These are phyloP conservation scores for Strigops habroptila DNA, from an alignment of 2,113 vertebrate species.

Conservation along the genomic window DNA sequence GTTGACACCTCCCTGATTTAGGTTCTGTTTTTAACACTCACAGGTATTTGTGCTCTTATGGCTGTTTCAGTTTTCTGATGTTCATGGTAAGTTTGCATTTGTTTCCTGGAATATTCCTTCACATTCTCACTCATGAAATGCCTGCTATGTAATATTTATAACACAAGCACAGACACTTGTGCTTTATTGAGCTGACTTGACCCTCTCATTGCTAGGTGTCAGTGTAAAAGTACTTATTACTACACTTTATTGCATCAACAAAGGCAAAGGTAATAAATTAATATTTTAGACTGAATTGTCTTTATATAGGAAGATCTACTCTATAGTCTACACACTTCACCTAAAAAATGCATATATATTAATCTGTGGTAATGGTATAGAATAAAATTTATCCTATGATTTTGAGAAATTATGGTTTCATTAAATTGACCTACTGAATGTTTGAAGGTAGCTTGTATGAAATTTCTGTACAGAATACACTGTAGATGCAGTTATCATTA, in stretches of 20 bases:
- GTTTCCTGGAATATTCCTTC: conserved; percentile 23
- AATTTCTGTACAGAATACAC: neutral
- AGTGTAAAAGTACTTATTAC: conserved; percentile 24
- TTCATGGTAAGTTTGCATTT: neutral
- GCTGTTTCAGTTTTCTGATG: neutral
- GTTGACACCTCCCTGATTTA: neutral
- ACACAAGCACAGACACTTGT: neutral
- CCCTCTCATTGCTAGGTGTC: conserved; percentile 24
- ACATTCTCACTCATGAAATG: neutral
- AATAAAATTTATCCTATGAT: conserved; percentile 20
- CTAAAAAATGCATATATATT: neutral
- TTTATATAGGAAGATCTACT: neutral
- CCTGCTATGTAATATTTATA: conserved; percentile 39
- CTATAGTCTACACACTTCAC: neutral
- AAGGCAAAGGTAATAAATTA: conserved; percentile 31
- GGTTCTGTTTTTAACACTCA: neutral
- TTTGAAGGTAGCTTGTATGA: conserved; percentile 22
- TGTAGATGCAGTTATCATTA: neutral
- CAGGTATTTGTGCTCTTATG: neutral
- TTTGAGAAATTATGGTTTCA: conserved; percentile 40
- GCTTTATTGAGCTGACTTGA: conserved; percentile 40
- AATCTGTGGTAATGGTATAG: neutral
- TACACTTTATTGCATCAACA: conserved; percentile 21
- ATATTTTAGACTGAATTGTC: conserved; percentile 4
- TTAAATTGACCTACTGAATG: conserved; percentile 40